Evolutionary conservation across 2,797 vertebrate species (phyloP).

Genomic region (Heterohyrax brucei): DNA sequence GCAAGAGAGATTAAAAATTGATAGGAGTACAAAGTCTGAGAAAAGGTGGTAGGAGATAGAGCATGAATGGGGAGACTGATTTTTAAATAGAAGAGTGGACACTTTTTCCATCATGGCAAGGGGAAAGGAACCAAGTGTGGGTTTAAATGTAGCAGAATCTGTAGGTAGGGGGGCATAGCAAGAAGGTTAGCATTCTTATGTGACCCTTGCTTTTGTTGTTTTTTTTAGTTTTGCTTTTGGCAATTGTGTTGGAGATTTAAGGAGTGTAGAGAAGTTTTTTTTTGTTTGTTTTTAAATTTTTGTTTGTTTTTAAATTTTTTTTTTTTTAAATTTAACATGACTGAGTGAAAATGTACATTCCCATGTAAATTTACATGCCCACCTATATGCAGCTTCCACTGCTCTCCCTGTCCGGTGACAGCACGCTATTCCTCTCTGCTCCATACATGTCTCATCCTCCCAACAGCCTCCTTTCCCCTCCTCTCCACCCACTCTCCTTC

Average conservation of each 20-base stretch:
- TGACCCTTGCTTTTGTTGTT: background rate
- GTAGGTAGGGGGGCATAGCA: background rate
- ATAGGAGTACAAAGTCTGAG: background rate
- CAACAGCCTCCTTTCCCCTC: no score
- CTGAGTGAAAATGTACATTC: no score
- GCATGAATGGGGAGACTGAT: background rate
- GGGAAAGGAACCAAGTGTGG: conserved; percentile 7
- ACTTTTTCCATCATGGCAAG: conserved; percentile 1
- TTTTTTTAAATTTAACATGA: no score
- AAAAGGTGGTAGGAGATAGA: background rate
- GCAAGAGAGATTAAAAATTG: background rate
- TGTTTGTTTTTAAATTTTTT: no score
- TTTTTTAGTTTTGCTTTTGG: background rate
- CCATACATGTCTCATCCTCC: no score
- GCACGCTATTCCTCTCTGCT: no score
- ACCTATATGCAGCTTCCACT: no score
- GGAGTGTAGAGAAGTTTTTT: background rate
- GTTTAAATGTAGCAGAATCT: background rate
- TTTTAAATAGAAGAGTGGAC: background rate
- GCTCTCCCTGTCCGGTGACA: no score
- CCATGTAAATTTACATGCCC: no score
- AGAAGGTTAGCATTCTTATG: conserved; percentile 32
- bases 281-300: no score
- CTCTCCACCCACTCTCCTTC: no score
- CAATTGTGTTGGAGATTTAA: background rate